A percentile compares a stretch with the other conserved stretches of the same genome.
These are phyloP conservation scores for Lepilemur septentrionalis DNA, from an alignment of 2,797 vertebrate genomes.

Conservation along the genomic window DNA sequence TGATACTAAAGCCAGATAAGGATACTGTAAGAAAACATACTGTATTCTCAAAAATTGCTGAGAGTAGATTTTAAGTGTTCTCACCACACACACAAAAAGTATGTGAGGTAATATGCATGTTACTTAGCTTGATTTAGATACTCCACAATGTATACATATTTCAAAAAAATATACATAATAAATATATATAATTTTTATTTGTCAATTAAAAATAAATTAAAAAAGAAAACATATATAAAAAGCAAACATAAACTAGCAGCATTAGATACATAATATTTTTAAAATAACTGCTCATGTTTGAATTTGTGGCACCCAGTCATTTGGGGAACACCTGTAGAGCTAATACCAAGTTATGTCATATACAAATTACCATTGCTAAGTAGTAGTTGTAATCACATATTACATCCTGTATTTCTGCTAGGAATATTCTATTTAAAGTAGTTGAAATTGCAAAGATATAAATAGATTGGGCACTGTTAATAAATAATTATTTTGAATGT, in stretches of 20 bases:
- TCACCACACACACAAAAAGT: background rate
- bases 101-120: background rate
- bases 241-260: background rate
- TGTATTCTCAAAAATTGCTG: background rate
- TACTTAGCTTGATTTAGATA: background rate
- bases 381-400: background rate
- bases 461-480: background rate
- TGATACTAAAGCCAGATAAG: background rate
- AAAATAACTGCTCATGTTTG: background rate
- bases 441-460: background rate
- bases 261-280: background rate
- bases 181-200: background rate
- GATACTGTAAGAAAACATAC: background rate
- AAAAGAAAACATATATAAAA: background rate
- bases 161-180: background rate
- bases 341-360: background rate
- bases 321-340: background rate
- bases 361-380: background rate
- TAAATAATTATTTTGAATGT: constrained; percentile 4
- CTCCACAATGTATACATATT: background rate
- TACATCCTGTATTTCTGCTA: background rate
- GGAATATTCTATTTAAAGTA: background rate
- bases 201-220: background rate
- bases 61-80: background rate
- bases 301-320: background rate